These are phyloP conservation scores for Drosophila insularis DNA, from an alignment of 1,140 invertebrate species.

Conservation along the genomic window DNA sequence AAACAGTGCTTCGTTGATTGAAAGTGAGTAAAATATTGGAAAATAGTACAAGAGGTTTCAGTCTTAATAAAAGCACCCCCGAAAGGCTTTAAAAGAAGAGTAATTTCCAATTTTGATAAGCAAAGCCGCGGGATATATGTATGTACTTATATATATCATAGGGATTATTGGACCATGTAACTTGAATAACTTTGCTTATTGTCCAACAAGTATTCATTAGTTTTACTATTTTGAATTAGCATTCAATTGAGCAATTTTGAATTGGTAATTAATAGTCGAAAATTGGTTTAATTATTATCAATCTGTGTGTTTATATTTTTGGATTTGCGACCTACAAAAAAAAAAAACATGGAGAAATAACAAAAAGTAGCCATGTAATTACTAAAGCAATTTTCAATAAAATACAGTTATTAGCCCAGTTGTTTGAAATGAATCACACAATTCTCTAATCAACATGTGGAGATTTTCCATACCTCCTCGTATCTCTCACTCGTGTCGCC, in stretches of 20 bases:
- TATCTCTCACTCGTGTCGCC: neutral
- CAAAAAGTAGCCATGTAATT: neutral
- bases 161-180: too few relatives aligned
- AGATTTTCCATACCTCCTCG: neutral
- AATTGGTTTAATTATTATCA: neutral
- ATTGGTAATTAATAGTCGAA: neutral
- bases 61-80: too few relatives aligned
- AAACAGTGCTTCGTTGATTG: too few relatives aligned
- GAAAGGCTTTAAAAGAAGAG: too few relatives aligned
- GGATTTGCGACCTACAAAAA: neutral
- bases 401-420: constrained; percentile 4
- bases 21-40: too few relatives aligned
- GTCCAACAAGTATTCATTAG: too few relatives aligned
- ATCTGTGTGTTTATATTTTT: neutral
- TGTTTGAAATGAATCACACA: constrained; percentile 34
- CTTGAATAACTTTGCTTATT: too few relatives aligned
- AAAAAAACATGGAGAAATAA: neutral
- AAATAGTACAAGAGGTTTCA: too few relatives aligned
- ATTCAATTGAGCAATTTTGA: neutral
- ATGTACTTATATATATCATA: too few relatives aligned
- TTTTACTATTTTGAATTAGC: too few relatives aligned
- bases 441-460: constrained; percentile 5
- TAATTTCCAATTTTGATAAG: too few relatives aligned
- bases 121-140: too few relatives aligned
- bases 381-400: neutral